Percentiles rank a stretch among this genome's conserved stretches.
These are phyloP conservation scores for Seriola rivoliana DNA, from an alignment of 2,113 vertebrate genomes.

Conservation along the genomic window DNA sequence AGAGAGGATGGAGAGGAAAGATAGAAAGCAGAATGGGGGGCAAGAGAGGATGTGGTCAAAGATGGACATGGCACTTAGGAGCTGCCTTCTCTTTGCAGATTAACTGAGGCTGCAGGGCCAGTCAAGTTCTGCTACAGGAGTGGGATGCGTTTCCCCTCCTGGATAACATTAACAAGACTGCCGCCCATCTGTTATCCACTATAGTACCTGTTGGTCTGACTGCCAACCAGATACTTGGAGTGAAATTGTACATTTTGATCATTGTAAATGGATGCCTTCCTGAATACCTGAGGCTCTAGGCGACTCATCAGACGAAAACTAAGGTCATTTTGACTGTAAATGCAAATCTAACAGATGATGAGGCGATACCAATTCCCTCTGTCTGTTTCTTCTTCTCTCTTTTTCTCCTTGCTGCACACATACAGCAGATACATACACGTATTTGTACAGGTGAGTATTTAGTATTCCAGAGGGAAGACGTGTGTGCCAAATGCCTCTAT, in stretches of 20 bases:
- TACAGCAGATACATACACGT: slow-evolving; percentile 33
- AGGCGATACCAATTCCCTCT: slow-evolving; percentile 22
- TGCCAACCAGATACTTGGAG: slow-evolving; percentile 52
- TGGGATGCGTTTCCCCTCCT: slow-evolving; percentile 30
- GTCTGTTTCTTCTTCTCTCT: slow-evolving; percentile 28
- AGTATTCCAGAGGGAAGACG: slow-evolving; percentile 66
- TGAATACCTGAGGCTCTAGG: slow-evolving; percentile 36
- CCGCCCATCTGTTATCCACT: slow-evolving; percentile 53
- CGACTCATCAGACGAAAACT: slow-evolving; percentile 45
- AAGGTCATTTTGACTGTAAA: slow-evolving; percentile 36
- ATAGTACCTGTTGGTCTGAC: slow-evolving; percentile 61
- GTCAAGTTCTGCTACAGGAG: slow-evolving; percentile 36
- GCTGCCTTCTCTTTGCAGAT: slow-evolving; percentile 55
- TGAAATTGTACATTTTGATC: slow-evolving; percentile 51
- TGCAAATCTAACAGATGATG: slow-evolving; percentile 26
- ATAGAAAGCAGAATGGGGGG: slow-evolving; percentile 22
- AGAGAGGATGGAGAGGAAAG: slow-evolving; percentile 38
- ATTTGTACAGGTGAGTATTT: slow-evolving; percentile 61
- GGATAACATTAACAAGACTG: slow-evolving; percentile 57
- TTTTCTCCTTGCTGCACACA: slow-evolving; percentile 28
- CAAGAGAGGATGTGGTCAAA: slow-evolving; percentile 58
- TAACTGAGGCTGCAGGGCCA: slow-evolving; percentile 50
- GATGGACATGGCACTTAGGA: slow-evolving; percentile 52
- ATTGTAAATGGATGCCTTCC: slow-evolving; percentile 11
- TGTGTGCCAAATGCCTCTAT: slow-evolving; percentile 66